Evolutionary conservation across 2,888 invertebrate species (phyloP).

Genomic region (Psylliodes chrysocephalus): DNA sequence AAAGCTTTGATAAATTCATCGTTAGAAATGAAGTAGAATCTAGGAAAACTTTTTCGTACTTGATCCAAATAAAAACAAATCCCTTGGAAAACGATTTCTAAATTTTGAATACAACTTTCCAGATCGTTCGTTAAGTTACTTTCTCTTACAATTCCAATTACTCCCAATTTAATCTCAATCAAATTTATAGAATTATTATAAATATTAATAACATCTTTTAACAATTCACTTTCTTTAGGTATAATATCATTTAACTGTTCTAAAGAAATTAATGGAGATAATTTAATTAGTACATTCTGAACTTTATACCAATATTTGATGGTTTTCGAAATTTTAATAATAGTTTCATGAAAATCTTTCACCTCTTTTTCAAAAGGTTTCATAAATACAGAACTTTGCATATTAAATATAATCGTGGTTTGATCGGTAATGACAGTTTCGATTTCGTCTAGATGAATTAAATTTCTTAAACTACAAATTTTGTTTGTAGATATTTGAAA

Average conservation of each 20-base stretch:
- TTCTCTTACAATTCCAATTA: slow-evolving; percentile 71
- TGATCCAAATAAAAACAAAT: slow-evolving; percentile 82
- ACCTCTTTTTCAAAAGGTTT: slow-evolving; percentile 78
- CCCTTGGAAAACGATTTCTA: slow-evolving; percentile 82
- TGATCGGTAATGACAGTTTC: slow-evolving; percentile 82
- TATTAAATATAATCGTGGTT: slow-evolving; percentile 80
- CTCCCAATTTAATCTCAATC: slow-evolving; percentile 69
- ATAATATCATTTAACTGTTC: slow-evolving; percentile 73
- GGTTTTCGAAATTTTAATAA: slow-evolving; percentile 72
- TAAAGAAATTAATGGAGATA: slow-evolving; percentile 84
- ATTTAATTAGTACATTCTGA: slow-evolving; percentile 83
- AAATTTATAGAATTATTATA: slow-evolving; percentile 43
- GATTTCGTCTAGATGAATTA: slow-evolving; percentile 78
- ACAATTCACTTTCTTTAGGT: slow-evolving; percentile 61
- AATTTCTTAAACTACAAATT: slow-evolving; percentile 70
- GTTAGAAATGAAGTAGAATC: slow-evolving; percentile 89
- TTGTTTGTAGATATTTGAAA: slow-evolving; percentile 74
- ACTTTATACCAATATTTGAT: slow-evolving; percentile 83
- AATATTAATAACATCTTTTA: slow-evolving; percentile 47
- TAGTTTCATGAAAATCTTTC: slow-evolving; percentile 76
- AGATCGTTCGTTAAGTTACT: slow-evolving; percentile 74
- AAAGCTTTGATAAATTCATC: slow-evolving; percentile 88
- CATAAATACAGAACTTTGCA: slow-evolving; percentile 85
- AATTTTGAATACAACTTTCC: slow-evolving; percentile 70
- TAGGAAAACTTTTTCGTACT: slow-evolving; percentile 80